phyloP scores from a whole-genome alignment of 2,888 invertebrate genomes.

The Folsomia manolachei region DNA sequence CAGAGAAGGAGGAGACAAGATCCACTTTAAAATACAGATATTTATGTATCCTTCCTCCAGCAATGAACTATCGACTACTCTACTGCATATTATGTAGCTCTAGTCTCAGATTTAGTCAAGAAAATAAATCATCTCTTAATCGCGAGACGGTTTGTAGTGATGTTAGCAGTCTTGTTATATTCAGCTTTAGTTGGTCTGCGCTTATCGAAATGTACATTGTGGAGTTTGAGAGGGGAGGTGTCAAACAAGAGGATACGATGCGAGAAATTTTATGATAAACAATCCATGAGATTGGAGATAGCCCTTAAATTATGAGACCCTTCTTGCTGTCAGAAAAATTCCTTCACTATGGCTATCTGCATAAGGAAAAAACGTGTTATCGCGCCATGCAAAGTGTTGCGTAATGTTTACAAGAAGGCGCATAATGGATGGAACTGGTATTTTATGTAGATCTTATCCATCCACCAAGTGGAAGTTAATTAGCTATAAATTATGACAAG shows the following conservation, averaged over 20 bases:
- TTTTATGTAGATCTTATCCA: constrained; percentile 6
- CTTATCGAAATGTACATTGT: constrained; percentile 7
- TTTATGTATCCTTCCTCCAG: constrained; percentile 1
- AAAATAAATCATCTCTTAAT: background rate
- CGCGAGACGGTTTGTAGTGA: background rate
- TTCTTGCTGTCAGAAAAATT: background rate
- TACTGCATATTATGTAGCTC: too few relatives aligned
- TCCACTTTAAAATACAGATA: background rate
- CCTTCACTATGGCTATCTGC: too few relatives aligned
- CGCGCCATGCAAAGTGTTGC: background rate
- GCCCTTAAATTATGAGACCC: background rate
- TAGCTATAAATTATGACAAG: constrained; percentile 18
- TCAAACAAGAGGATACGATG: constrained; percentile 12
- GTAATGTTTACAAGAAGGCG: background rate
- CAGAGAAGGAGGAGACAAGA: background rate
- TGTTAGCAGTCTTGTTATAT: background rate
- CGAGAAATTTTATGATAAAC: constrained; percentile 11
- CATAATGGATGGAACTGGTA: background rate
- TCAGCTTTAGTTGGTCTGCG: background rate
- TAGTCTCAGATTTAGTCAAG: background rate
- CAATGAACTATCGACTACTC: background rate
- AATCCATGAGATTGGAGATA: background rate
- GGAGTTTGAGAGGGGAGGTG: constrained; percentile 11
- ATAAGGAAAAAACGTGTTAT: too few relatives aligned
- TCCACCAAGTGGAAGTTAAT: constrained; percentile 13